phyloP scores from a whole-genome alignment of 2,888 invertebrate genomes.

The Pachliopta kotzebuea region DNA sequence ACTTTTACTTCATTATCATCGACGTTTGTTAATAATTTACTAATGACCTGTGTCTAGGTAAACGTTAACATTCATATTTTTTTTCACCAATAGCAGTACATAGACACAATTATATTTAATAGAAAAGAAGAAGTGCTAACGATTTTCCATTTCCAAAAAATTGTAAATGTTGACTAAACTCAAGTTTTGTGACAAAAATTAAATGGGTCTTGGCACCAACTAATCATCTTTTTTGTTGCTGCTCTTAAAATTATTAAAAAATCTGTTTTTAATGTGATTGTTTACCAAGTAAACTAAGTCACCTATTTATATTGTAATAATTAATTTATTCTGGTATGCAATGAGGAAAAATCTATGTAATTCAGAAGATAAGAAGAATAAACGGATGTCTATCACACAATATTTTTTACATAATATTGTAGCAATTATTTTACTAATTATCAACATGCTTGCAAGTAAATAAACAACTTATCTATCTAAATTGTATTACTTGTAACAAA shows the following conservation, averaged over 20 bases:
- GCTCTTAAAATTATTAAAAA: too few species aligned
- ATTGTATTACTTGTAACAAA: neutral
- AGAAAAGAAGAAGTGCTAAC: too few species aligned
- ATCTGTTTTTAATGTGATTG: too few species aligned
- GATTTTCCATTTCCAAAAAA: too few species aligned
- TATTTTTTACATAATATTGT: neutral
- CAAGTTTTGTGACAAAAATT: too few species aligned
- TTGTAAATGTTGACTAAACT: too few species aligned
- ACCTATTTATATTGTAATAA: neutral
- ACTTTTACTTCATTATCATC: conserved; percentile 1
- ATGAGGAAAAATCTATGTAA: neutral
- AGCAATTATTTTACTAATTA: neutral
- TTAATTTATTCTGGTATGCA: neutral
- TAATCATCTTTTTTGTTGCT: too few species aligned
- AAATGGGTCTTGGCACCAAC: too few species aligned
- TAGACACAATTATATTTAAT: too few species aligned
- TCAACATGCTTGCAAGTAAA: neutral
- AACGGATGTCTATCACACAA: neutral
- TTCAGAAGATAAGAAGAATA: neutral
- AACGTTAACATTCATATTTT: neutral
- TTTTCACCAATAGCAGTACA: too few species aligned
- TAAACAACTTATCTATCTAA: too few species aligned
- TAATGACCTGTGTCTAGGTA: neutral
- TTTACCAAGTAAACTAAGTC: neutral
- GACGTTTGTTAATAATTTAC: neutral